These are phyloP conservation scores for Ormyrus labotus DNA, from an alignment of 2,888 invertebrate species.

Conservation along the genomic window DNA sequence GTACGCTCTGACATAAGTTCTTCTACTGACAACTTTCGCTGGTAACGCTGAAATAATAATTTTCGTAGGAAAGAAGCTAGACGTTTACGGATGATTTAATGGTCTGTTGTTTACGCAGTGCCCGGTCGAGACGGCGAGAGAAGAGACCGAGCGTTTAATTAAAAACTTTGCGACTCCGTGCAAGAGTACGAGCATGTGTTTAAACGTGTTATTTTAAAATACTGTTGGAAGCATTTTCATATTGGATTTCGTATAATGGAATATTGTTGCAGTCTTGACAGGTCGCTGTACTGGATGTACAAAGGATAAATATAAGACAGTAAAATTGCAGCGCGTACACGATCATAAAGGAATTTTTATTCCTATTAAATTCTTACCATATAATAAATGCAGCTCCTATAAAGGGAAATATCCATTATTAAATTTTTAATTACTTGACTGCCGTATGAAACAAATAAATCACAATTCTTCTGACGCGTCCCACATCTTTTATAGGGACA, in stretches of 20 bases:
- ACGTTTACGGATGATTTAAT: not conserved
- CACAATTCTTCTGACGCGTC: too few relatives aligned
- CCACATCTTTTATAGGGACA: too few relatives aligned
- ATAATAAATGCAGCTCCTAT: not conserved
- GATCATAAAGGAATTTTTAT: not conserved
- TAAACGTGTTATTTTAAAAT: constrained; percentile 1
- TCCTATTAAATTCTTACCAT: not conserved
- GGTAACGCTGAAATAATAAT: constrained; percentile 36
- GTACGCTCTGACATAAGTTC: too few relatives aligned
- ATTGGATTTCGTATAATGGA: constrained; percentile 13
- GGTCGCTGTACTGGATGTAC: too few relatives aligned
- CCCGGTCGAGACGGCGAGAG: not conserved
- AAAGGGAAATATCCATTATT: not conserved
- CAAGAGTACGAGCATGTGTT: not conserved
- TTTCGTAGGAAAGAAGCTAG: constrained; percentile 9
- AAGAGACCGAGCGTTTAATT: constrained; percentile 13
- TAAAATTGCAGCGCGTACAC: not conserved
- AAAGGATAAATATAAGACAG: not conserved
- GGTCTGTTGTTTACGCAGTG: not conserved
- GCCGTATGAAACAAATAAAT: too few relatives aligned
- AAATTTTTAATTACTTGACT: too few relatives aligned
- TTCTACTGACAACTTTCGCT: not conserved
- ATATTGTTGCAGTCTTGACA: too few relatives aligned
- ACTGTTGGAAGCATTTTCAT: constrained; percentile 20
- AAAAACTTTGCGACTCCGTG: constrained; percentile 9